Base-by-base conservation (phyloP, 2,113 vertebrate species). In the Eudyptes chrysolophus region DNA sequence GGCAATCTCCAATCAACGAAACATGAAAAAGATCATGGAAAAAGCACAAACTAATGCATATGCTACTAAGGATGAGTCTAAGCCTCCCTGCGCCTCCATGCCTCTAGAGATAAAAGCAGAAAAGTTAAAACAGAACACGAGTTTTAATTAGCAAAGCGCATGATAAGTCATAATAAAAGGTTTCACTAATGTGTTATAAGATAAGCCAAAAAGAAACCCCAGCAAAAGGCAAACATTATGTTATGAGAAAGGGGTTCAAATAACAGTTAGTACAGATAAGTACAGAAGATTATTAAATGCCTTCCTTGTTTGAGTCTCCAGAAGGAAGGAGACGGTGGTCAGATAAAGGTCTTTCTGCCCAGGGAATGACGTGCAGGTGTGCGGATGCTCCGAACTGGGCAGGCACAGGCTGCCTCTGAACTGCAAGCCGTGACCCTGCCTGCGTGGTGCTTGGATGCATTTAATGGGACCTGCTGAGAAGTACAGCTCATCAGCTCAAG, bases 91-190 rank as follows among this genome's bases (percentile, higher is more conserved):
- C 1, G 1, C 11, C 32, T 75, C 5, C 16, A 49, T 15, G 16
- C 19, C 58, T 87, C 44, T 40, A 17, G 12, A 78, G 26, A 60
- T 27, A 76, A 79, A 95, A 82, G 52, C 34, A 81, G 61, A 49
- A 75, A 68, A 89, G 21, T 82, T 94, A 61, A 84, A 92, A 86
- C 2, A 87, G 48, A 92, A 52, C 48, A 68, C 11, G 10, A 71
- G 25, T 48, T 96, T 94, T 87, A 93, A 87, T 84, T 79, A 87
- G 40, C 14, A 51, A 79, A 91, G 38, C 14, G 66, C 16, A 44
- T 2, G 3, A 29, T 52, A 83, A 84, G 10, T 64, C 32, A 27
- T 22, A 70, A 70, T 38, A 40, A 61, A 89, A 77, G 46, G 32
- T 66, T 89, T 89, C 71, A 62, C 20, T 54, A 71, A 58, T 38